Base-by-base conservation (phyloP, 2,888 invertebrate species). In the Metalampra italica region DNA sequence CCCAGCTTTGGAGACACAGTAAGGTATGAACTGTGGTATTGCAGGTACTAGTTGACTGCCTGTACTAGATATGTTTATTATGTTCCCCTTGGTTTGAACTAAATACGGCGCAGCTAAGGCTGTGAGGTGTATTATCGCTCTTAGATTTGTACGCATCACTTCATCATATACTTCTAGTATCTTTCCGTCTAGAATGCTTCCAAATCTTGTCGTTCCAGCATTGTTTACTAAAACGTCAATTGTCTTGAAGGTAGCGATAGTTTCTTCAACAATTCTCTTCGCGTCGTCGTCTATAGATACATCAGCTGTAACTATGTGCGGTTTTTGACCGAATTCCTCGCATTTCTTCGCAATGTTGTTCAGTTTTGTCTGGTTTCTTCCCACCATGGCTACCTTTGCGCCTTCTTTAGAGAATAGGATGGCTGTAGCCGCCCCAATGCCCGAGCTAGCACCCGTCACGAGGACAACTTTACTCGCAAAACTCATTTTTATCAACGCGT, bases 1-100 rank as follows among this genome's bases (percentile, higher is more conserved):
- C 1, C 93, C 94, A 29, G 94, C 88, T 78, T 96, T 96, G 11
- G 94, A 93, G 85, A 94, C 91, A 50, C 86, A 83, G 67, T 95
- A 95, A 0, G 64, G 41, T 12, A 51, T 47, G 7, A 22, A 37
- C 9, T 9, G 9, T 34, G 34, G 15, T 14, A 14, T 9, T 3
- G 39, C 1, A 13, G 39, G 39, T 32, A 12, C 13, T 3, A 8
- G 13, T 11, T 13, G 14, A 1, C 13, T n/a, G 0, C 45, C 32
- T 0, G 36, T 4, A 4, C 44, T 7, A 8, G 43, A 43, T 12
- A 43, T 43, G 15, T 43, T 43, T 13, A 43, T 32, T 3, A 43
- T 43, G 14, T 32, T 43, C 5, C 36, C 32, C 14, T 41, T 41
- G 11, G 29, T 59, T 47, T 62, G 46, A 4, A 53, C 53, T 0